Evolutionary conservation across 2,113 vertebrate genomes (phyloP), one percentile per base, ranked within the genome.

Genomic region (Scomber japonicus): DNA sequence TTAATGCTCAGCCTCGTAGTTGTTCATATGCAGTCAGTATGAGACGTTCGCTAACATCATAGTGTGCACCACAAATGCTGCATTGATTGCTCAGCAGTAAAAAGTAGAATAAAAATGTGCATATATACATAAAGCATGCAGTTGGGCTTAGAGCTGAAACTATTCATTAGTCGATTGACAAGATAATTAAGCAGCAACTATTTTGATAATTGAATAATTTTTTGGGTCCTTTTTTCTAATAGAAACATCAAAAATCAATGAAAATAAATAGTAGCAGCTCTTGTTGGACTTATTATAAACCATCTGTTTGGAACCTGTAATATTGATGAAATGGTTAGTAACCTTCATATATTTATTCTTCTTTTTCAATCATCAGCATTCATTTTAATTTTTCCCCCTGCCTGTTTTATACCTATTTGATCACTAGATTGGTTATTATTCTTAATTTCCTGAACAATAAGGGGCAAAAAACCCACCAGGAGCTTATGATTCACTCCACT

Each of bases 401-500:
- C 35, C 35, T 40, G 35, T 57, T 30, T 57, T 30, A 15, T 30
- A 15, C 4, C 10, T 16, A 60, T 40, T 40, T 40, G 1, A n/a
- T 61, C 11, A 40, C 12, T 3, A 5, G 5, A 15, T 27, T 3
- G 2, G 4, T 57, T 54, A 21, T 54, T 66, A 44, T 46, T 55
- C 10, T 27, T 54, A 19, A 67, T 51, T 40, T 30, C 19, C 1
- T 48, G n/a, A 24, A 14, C 4, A 54, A 2, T 61, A 16, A 70
- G 21, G 12, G 19, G 24, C 19, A 54, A 19, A 48, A 19, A 8
- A 27, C 10, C 10, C 40, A 57, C 48, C 35, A 40, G 8, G 12
- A 16, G 30, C n/a, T 49, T 49, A 21, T 24, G 59, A 78, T 83
- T 71, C 30, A 53, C 40, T 49, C 4, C 5, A 14, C 15, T 55